Percentiles rank a stretch among this genome's conserved stretches.
Conservation (phyloP, 2,888 invertebrate genomes). For the Oxyscelio sp. region DNA sequence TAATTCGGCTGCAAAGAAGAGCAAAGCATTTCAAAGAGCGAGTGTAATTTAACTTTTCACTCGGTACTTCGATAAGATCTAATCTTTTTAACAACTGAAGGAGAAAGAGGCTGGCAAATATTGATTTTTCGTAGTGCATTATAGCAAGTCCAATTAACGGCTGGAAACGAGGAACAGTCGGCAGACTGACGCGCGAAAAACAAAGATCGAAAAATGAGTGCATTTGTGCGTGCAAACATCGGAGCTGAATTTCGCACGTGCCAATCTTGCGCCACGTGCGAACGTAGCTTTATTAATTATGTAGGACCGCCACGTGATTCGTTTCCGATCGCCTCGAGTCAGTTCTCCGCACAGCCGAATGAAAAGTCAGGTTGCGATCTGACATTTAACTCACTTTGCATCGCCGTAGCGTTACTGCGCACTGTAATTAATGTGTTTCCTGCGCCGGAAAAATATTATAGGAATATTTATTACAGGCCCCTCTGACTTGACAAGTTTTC, state of each 20-base stretch:
- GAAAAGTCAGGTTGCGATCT: slow-evolving; percentile 56
- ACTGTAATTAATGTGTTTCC: slow-evolving; percentile 25
- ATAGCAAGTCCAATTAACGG: slow-evolving; percentile 67
- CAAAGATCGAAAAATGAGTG: slow-evolving; percentile 58
- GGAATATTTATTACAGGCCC: no score
- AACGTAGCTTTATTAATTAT: slow-evolving; percentile 82
- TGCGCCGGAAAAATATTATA: no score
- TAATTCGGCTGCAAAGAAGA: no score
- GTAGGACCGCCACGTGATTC: slow-evolving; percentile 78
- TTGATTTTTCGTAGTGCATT: no score
- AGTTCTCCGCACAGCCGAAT: slow-evolving; percentile 6
- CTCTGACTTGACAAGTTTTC: no score
- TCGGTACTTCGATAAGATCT: no score
- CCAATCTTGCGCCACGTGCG: slow-evolving; percentile 80
- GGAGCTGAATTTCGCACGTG: slow-evolving; percentile 78
- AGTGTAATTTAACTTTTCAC: no score
- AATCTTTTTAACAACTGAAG: no score
- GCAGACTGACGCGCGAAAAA: slow-evolving; percentile 44
- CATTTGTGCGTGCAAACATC: slow-evolving; percentile 73
- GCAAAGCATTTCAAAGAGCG: no score
- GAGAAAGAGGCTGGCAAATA: no score
- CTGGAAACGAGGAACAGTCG: slow-evolving; percentile 26
- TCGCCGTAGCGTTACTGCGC: background rate
- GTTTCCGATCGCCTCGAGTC: slow-evolving; percentile 63
- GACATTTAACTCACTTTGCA: slow-evolving; percentile 17